These are phyloP conservation scores for Pterophyllum scalare DNA, from an alignment of 2,113 vertebrate species.

Conservation along the genomic window DNA sequence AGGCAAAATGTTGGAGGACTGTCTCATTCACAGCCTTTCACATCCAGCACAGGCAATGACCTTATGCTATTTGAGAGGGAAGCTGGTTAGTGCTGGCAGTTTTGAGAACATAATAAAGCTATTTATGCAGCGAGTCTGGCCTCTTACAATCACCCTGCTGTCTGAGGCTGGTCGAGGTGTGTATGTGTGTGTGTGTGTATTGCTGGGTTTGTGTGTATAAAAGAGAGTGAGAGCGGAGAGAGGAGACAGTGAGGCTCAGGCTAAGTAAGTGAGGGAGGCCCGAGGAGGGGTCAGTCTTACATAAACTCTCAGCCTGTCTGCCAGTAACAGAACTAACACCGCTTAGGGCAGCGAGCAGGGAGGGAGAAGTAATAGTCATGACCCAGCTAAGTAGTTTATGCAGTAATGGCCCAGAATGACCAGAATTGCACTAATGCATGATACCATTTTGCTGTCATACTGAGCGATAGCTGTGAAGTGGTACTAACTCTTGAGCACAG, in stretches of 20 bases:
- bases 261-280: constrained; percentile 72
- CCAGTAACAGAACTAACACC: constrained; percentile 75
- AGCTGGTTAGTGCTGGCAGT: constrained; percentile 70
- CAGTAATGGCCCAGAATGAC: constrained; percentile 60
- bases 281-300: constrained; percentile 77
- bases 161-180: constrained; percentile 72
- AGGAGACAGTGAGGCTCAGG: constrained; percentile 71
- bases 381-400: constrained; percentile 74
- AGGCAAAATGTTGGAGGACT: constrained; percentile 38
- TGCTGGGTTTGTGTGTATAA: constrained; percentile 42
- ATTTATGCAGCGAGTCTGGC: constrained; percentile 79
- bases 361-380: constrained; percentile 63
- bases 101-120: constrained; percentile 81
- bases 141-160: constrained; percentile 82
- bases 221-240: constrained; percentile 49
- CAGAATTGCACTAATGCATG: constrained; percentile 38
- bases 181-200: constrained; percentile 48
- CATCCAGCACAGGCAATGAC: constrained; percentile 59
- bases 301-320: constrained; percentile 75
- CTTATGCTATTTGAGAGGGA: constrained; percentile 75
- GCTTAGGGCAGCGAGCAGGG: constrained; percentile 64
- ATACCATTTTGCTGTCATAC: constrained; percentile 60
- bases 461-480: constrained; percentile 18
- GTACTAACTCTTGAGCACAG: background rate
- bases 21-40: constrained; percentile 52